A percentile compares a stretch with the other conserved stretches of the same genome.
These are phyloP conservation scores for Neocrepidodera transversa DNA, from an alignment of 2,888 invertebrate genomes.

Conservation along the genomic window DNA sequence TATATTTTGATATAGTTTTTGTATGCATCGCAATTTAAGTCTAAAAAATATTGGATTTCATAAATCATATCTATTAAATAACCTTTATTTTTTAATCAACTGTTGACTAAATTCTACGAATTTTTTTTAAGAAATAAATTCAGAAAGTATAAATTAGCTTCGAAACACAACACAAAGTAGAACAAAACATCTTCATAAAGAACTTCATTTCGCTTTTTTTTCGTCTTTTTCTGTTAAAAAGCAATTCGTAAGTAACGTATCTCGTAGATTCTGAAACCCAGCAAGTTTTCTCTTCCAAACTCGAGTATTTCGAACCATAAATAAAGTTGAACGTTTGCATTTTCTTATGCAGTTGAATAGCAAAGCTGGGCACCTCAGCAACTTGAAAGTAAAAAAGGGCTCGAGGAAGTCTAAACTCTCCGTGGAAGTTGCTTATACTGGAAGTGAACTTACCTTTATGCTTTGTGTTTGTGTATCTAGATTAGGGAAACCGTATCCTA, in stretches of 20 bases:
- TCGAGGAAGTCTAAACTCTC: slow-evolving; percentile 21
- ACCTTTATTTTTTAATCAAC: too few species aligned
- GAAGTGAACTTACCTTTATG: slow-evolving; percentile 15
- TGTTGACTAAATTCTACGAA: too few species aligned
- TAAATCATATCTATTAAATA: too few species aligned
- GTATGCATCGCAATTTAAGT: too few species aligned
- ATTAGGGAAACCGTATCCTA: slow-evolving; percentile 16
- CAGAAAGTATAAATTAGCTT: background rate
- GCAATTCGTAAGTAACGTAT: slow-evolving; percentile 54
- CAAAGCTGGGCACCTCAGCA: slow-evolving; percentile 35
- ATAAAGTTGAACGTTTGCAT: slow-evolving; percentile 53
- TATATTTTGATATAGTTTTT: too few species aligned
- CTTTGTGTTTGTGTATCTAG: slow-evolving; percentile 10
- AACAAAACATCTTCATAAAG: slow-evolving; percentile 19
- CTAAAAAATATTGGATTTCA: too few species aligned
- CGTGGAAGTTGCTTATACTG: slow-evolving; percentile 16
- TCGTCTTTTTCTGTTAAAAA: slow-evolving; percentile 44
- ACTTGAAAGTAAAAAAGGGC: slow-evolving; percentile 26
- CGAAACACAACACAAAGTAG: background rate
- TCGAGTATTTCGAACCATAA: slow-evolving; percentile 54
- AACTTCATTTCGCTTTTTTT: slow-evolving; percentile 27
- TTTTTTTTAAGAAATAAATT: background rate
- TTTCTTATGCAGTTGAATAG: slow-evolving; percentile 51
- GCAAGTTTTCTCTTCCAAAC: slow-evolving; percentile 50
- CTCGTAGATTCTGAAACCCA: slow-evolving; percentile 49